Evolutionary conservation across 2,797 vertebrate genomes (phyloP).

Genomic region (Helarctos malayanus): DNA sequence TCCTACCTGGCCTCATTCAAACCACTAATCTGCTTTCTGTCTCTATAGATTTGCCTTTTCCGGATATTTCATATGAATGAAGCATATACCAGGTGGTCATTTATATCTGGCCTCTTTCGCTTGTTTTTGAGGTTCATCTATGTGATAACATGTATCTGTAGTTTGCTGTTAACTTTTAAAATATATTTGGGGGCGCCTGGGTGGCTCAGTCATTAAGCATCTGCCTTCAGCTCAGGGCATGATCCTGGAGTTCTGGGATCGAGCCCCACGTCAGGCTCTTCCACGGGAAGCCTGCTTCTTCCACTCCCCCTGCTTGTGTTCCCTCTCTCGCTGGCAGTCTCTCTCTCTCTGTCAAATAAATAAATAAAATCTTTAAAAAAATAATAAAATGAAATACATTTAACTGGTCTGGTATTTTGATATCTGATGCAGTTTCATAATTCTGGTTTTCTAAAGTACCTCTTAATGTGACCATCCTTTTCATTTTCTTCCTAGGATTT

Average conservation of each 20-base stretch:
- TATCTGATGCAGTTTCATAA: not conserved
- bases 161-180: constrained; percentile 36
- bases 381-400: not conserved
- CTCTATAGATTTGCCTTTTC: constrained; percentile 14
- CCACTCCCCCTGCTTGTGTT: too few relatives aligned
- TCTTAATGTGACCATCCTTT: constrained; percentile 31
- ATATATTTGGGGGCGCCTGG: not conserved
- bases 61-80: constrained; percentile 15
- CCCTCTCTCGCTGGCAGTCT: too few relatives aligned
- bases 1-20: not conserved
- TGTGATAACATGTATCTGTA: not conserved
- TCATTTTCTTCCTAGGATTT: constrained; percentile 91
- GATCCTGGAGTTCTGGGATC: too few relatives aligned
- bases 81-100: not conserved
- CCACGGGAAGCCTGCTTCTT: too few relatives aligned
- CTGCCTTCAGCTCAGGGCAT: too few relatives aligned
- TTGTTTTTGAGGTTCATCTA: constrained; percentile 19
- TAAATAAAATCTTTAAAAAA: too few relatives aligned
- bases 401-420: constrained; percentile 23
- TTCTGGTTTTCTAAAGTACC: constrained; percentile 32
- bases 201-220: too few relatives aligned
- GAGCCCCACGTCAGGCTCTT: too few relatives aligned
- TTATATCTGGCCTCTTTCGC: constrained; percentile 21
- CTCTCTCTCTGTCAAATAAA: too few relatives aligned
- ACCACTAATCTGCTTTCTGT: not conserved